Base-by-base conservation (phyloP, 2,113 vertebrate genomes). In the Hemicordylus capensis region DNA sequence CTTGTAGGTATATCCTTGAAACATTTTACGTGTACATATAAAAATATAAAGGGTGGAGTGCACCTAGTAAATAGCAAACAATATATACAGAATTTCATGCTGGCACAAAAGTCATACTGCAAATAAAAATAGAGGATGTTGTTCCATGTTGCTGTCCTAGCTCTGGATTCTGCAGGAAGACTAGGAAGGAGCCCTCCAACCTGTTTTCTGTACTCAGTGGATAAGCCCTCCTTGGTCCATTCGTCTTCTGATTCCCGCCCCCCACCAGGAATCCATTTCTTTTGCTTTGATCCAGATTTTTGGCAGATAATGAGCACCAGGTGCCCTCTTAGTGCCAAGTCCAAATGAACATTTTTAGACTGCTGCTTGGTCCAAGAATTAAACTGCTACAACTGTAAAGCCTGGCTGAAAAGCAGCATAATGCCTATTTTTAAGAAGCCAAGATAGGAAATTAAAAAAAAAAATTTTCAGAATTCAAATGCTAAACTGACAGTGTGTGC, bases 81-180 rank as follows among this genome's bases (percentile, higher is more conserved):
- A 20, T 20, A 8, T 28, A 51, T 17, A 51, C 42, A 28, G 19
- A 24, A 46, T 51, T 59, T 90, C 83, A 80, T 78, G 84, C 1
- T 72, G 85, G 87, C 76, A 83, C 42, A 73, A 76, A 37, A 88
- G 72, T 46, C 80, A 88, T 81, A 81, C 5, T 89, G 83, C 2
- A 78, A 87, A 76, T 76, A 48, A 54, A 54, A 54, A 72, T 28
- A 34, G 44, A n/a, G 17, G 46, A 54, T 59, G 34, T 14, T 17
- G 54, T 31, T 14, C 10, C 48, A 76, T 37, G 31, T 7, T 75
- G 14, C 9, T n/a, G 8, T 37, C 34, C 24, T 39, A 12, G 26
- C 34, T 59, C 54, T 58, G 34, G 70, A 26, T 77, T 39, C 6
- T 78, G 59, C 51, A 31, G 46, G 0, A 17, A 63, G n/a, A 39